phyloP scores from a whole-genome alignment of 2,888 invertebrate species.

The Harpalus rubripes region DNA sequence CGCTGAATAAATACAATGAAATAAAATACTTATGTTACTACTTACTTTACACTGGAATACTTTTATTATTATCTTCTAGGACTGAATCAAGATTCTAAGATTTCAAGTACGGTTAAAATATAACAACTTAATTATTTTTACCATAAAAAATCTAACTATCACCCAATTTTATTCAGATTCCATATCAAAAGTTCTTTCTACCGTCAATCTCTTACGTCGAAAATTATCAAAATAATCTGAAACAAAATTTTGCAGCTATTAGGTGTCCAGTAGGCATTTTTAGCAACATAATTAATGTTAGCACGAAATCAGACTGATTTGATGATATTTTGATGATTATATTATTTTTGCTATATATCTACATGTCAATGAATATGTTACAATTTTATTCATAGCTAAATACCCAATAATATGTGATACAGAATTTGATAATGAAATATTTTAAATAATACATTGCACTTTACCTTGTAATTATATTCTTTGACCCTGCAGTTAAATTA shows the following conservation, averaged over 20 bases:
- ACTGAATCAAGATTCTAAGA: slow-evolving; percentile 38
- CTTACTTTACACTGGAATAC: slow-evolving; percentile 57
- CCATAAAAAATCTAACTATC: slow-evolving; percentile 67
- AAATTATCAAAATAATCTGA: slow-evolving; percentile 36
- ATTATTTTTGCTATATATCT: slow-evolving; percentile 57
- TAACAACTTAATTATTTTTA: slow-evolving; percentile 59
- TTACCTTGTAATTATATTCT: slow-evolving; percentile 42
- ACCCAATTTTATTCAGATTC: slow-evolving; percentile 65
- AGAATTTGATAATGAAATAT: slow-evolving; percentile 9
- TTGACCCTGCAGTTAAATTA: slow-evolving; percentile 37
- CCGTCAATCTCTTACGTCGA: slow-evolving; percentile 49
- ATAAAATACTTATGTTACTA: slow-evolving; percentile 40
- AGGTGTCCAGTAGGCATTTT: slow-evolving; percentile 21
- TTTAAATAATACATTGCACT: slow-evolving; percentile 52
- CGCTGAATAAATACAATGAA: slow-evolving; percentile 56
- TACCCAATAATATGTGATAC: slow-evolving; percentile 41
- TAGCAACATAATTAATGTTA: slow-evolving; percentile 44
- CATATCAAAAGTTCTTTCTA: slow-evolving; percentile 65
- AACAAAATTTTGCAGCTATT: slow-evolving; percentile 29
- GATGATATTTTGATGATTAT: slow-evolving; percentile 54
- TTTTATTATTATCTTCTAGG: slow-evolving; percentile 50
- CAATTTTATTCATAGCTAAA: slow-evolving; percentile 55
- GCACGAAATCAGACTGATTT: slow-evolving; percentile 39
- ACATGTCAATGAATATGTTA: slow-evolving; percentile 58
- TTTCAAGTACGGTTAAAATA: slow-evolving; percentile 61